Evolutionary conservation across 1,140 invertebrate species (phyloP).

Genomic region (Trichoplusia ni): DNA sequence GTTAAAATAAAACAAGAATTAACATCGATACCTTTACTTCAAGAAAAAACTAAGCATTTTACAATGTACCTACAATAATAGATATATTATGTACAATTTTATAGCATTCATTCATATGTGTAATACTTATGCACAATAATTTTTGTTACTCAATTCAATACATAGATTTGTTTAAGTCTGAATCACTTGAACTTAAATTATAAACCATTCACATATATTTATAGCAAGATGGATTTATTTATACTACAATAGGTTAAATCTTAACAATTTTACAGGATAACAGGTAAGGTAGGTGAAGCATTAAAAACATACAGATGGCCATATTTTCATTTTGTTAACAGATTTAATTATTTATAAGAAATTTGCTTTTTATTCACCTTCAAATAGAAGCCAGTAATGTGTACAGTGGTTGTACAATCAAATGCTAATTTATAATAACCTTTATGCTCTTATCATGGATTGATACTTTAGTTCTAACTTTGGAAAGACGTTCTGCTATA

Average conservation of each 20-base stretch:
- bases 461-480: not conserved
- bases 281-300: not conserved
- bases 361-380: too few species aligned
- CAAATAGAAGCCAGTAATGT: too few species aligned
- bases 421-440: slow-evolving; percentile 26
- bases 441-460: not conserved
- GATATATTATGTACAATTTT: slow-evolving; percentile 45
- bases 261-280: slow-evolving; percentile 6
- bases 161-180: slow-evolving; percentile 4
- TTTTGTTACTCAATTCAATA: slow-evolving; percentile 21
- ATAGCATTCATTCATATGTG: slow-evolving; percentile 33
- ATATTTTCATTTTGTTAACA: slow-evolving; percentile 34
- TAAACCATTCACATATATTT: not conserved
- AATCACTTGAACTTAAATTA: slow-evolving; percentile 11
- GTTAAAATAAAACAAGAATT: slow-evolving; percentile 32
- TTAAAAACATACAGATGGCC: slow-evolving; percentile 4
- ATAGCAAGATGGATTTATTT: not conserved
- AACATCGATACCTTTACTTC: slow-evolving; percentile 74
- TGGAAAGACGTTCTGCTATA: not conserved
- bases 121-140: slow-evolving; percentile 37
- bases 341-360: too few species aligned
- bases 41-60: slow-evolving; percentile 71
- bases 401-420: slow-evolving; percentile 1
- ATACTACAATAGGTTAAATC: not conserved
- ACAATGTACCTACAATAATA: slow-evolving; percentile 66